Conservation (phyloP, 2,113 vertebrate species). For the Menidia beryllina region DNA sequence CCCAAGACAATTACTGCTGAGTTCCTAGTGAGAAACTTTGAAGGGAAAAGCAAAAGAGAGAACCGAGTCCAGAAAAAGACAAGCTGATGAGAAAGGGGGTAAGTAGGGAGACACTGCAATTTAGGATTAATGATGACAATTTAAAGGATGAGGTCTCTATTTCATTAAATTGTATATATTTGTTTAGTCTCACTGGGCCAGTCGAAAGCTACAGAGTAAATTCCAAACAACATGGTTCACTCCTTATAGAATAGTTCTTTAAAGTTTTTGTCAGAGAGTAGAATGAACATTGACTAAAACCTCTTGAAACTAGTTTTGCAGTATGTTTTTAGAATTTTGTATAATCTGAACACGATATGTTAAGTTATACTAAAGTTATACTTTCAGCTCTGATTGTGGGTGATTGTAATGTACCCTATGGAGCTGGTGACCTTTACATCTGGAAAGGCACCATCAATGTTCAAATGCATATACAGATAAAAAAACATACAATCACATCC, state of each 20-base stretch:
- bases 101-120: constrained; percentile 48
- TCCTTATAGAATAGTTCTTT: constrained; percentile 21
- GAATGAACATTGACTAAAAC: too few species aligned
- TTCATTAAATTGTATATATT: constrained; percentile 52
- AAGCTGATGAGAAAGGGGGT: constrained; percentile 41
- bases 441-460: too few species aligned
- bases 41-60: constrained; percentile 60
- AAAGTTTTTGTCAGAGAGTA: constrained; percentile 39
- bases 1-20: constrained; percentile 55
- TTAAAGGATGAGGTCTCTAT: constrained; percentile 52
- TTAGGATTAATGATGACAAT: constrained; percentile 60
- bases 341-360: too few species aligned
- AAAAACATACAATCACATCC: too few species aligned
- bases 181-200: constrained; percentile 46
- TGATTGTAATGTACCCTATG: too few species aligned
- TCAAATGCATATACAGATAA: too few species aligned
- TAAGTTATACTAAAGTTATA: too few species aligned
- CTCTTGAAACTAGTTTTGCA: too few species aligned
- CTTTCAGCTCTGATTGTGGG: too few species aligned
- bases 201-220: constrained; percentile 32
- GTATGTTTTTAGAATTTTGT: too few species aligned
- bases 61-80: constrained; percentile 44
- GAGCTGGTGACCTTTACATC: too few species aligned
- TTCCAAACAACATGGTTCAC: constrained; percentile 40
- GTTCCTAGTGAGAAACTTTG: constrained; percentile 56